Base-by-base conservation (phyloP, 2,888 invertebrate species). In the Odontocerum albicorne region DNA sequence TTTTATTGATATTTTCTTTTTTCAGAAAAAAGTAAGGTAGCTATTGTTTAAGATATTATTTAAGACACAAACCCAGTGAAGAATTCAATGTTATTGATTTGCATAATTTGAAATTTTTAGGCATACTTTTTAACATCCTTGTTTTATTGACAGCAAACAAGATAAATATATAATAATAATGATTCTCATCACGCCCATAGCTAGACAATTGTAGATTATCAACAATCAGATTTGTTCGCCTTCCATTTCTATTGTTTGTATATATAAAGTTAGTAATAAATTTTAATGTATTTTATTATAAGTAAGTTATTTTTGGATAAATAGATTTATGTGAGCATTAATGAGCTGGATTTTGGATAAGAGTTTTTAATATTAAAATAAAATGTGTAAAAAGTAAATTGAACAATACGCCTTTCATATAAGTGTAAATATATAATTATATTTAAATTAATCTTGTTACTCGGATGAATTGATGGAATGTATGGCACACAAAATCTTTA, bases 401-500 rank as follows among this genome's bases (percentile, higher is more conserved):
- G 54, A 22, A 49, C 54, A 53, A 55, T 33, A 39, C 45, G 50
- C 56, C 59, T 55, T 47, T 50, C 27, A 47, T 55, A 22, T 54
- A 55, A 57, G 43, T 57, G 57, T 62, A 53, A 35, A 42, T 52
- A 57, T 44, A 55, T 36, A 54, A 54, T 39, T 49, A 50, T 52
- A 49, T 60, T 57, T 44, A 22, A 40, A 50, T 54, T 33, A 20
- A 47, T 46, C 36, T 59, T 50, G 44, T 59, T 50, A 53, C 38
- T 55, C 35, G 44, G 43, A 51, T 36, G 42, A 42, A 49, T 57
- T 27, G 32, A 31, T 54, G 46, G 55, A 54, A 47, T 49, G 47
- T 42, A 36, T 55, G 60, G 59, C 58, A 59, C 57, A 58, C 57
- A 50, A 53, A 62, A 54, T 51, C 57, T 32, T 45, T 16, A 43